These are phyloP conservation scores for Cephalopterus ornatus DNA, from an alignment of 2,113 vertebrate species.

Conservation along the genomic window DNA sequence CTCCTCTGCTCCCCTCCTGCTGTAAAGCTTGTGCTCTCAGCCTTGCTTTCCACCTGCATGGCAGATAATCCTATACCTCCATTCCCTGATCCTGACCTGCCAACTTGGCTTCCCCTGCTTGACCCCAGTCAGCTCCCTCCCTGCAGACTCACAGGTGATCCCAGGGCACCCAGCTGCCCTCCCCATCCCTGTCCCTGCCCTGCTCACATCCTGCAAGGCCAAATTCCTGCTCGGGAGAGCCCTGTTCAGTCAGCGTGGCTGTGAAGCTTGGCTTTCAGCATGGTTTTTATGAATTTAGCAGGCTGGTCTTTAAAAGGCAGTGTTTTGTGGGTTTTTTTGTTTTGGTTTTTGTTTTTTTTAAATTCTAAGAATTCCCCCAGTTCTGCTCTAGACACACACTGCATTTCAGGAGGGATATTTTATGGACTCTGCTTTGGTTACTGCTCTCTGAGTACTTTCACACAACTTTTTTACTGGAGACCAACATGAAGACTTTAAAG, in stretches of 20 bases:
- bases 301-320: not conserved
- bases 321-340: not conserved
- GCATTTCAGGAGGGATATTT: not conserved
- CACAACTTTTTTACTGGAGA: not conserved
- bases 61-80: too few species aligned
- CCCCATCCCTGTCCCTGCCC: too few species aligned
- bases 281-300: not conserved
- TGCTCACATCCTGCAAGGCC: not conserved
- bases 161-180: too few species aligned
- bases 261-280: not conserved
- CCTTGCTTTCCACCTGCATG: too few species aligned
- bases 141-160: too few species aligned
- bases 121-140: too few species aligned
- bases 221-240: not conserved
- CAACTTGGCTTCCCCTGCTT: too few species aligned
- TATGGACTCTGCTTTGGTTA: not conserved
- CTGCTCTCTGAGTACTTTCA: not conserved
- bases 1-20: too few species aligned
- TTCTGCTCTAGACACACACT: not conserved
- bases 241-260: not conserved
- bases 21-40: too few species aligned
- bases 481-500: not conserved
- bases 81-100: too few species aligned
- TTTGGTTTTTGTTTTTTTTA: not conserved
- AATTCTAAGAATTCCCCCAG: not conserved